Base-by-base conservation (phyloP, 92 coral and sea anemone genomes). In the Montipora capitata region DNA sequence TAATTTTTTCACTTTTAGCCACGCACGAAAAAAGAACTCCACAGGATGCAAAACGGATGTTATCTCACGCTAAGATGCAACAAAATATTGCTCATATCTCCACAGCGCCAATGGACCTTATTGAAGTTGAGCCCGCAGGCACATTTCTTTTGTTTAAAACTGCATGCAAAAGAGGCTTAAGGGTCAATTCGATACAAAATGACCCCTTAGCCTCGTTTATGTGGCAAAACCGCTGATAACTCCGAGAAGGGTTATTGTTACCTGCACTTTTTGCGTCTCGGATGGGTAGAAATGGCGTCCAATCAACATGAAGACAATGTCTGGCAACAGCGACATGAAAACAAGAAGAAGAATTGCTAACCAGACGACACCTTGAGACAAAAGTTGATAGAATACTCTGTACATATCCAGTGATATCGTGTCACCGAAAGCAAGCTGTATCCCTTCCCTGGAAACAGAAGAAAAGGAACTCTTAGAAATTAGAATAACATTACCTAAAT, bases 191-290 rank as follows among this genome's bases (percentile, higher is more conserved):
- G 35, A 27, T 27, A 27, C 35, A 27, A 27, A 27, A 27, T 27
- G 35, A 27, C 35, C 35, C 35, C 35, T 27, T 27, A 27, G 35
- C 35, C 35, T 27, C 35, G 35, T 27, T 27, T 27, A 27, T 27
- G 35, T 27, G 35, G 35, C 35, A 27, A 27, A 27, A 27, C 35
- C 35, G 35, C 35, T 27, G 35, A 27, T 27, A 27, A 27, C 35
- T 27, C 35, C 35, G 35, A 27, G 1, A 27, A 27, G 2, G 35
- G 4, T 16, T 9, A 80, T 20, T 35, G 44, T 80, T 91, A 97
- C 99, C 98, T 97, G 99, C 54, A 94, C 94, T 76, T 90, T 86
- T 74, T 97, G 99, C 0, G 99, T 97, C 83, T 97, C 98, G 4
- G 96, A 80, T 11, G 98, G 93, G 68, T 71, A 87, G 56, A 93